These are phyloP conservation scores for Netelia melanura DNA, from an alignment of 2,888 invertebrate species.

Conservation along the genomic window DNA sequence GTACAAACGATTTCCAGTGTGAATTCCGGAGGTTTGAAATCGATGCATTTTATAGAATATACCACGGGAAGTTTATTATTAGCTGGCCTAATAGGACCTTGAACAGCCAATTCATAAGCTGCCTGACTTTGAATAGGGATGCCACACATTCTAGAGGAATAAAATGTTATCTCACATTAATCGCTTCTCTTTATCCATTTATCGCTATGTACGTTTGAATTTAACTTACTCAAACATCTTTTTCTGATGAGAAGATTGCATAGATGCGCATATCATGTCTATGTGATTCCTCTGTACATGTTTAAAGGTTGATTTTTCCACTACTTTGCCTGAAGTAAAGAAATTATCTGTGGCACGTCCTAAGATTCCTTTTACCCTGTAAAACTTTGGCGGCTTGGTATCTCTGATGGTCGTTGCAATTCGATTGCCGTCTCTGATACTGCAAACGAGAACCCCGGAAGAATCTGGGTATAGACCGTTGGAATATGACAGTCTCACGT, in stretches of 20 bases:
- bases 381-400: slow-evolving; percentile 89
- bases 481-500: slow-evolving; percentile 88
- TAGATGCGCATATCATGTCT: slow-evolving; percentile 90
- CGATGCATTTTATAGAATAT: slow-evolving; percentile 94
- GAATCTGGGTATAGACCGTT: slow-evolving; percentile 88
- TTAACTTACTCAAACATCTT: slow-evolving; percentile 92
- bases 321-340: slow-evolving; percentile 90
- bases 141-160: slow-evolving; percentile 85
- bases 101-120: slow-evolving; percentile 94
- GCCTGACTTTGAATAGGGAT: slow-evolving; percentile 94
- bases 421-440: slow-evolving; percentile 89
- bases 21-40: slow-evolving; percentile 93
- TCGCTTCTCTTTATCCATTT: too few species aligned
- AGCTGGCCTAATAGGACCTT: slow-evolving; percentile 93
- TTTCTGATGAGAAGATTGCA: slow-evolving; percentile 94
- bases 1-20: slow-evolving; percentile 94
- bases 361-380: slow-evolving; percentile 90
- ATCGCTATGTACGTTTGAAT: neutral
- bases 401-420: slow-evolving; percentile 87
- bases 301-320: slow-evolving; percentile 89
- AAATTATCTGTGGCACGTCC: slow-evolving; percentile 92
- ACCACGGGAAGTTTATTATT: slow-evolving; percentile 90
- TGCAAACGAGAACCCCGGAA: slow-evolving; percentile 92
- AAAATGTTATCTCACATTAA: slow-evolving; percentile 20
- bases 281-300: slow-evolving; percentile 90